Evolutionary conservation across 2,797 vertebrate genomes (phyloP).

Genomic region (Agapornis canus): DNA sequence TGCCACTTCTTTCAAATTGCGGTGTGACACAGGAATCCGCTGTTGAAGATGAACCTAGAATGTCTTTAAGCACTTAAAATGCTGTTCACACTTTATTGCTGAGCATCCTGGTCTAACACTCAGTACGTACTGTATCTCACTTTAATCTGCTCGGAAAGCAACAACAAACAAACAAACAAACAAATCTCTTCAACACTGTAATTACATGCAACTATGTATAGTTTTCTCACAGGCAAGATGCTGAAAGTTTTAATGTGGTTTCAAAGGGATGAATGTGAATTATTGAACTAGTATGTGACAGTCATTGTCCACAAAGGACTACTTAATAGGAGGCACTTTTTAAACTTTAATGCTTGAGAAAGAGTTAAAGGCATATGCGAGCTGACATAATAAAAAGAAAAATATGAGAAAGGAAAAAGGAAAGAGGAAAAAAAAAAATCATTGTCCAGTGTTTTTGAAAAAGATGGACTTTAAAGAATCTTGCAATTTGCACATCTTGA

Average conservation of each 20-base stretch:
- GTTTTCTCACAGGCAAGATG: constrained; percentile 78
- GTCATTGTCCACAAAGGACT: constrained; percentile 80
- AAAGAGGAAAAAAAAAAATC: constrained; percentile 76
- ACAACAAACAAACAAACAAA: constrained; percentile 66
- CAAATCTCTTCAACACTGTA: constrained; percentile 86
- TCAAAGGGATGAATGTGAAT: constrained; percentile 87
- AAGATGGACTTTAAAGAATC: constrained; percentile 94
- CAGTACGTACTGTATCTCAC: constrained; percentile 93
- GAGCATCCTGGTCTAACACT: constrained; percentile 86
- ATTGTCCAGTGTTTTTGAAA: constrained; percentile 92
- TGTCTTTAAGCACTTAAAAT: constrained; percentile 84
- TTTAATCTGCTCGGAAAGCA: constrained; percentile 78
- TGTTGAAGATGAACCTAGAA: constrained; percentile 77
- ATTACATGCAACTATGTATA: constrained; percentile 80
- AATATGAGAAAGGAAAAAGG: constrained; percentile 73
- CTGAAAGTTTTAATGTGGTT: constrained; percentile 81
- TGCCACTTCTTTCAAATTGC: constrained; percentile 81
- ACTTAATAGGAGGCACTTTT: constrained; percentile 84
- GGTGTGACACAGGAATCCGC: constrained; percentile 77
- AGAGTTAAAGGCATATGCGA: constrained; percentile 78
- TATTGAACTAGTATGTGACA: constrained; percentile 79
- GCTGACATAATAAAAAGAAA: constrained; percentile 75
- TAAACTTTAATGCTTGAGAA: constrained; percentile 81
- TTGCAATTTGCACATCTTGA: constrained; percentile 99
- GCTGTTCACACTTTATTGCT: constrained; percentile 86